Evolutionary conservation across 2,797 vertebrate genomes (phyloP).

Genomic region (Graptemys geographica): DNA sequence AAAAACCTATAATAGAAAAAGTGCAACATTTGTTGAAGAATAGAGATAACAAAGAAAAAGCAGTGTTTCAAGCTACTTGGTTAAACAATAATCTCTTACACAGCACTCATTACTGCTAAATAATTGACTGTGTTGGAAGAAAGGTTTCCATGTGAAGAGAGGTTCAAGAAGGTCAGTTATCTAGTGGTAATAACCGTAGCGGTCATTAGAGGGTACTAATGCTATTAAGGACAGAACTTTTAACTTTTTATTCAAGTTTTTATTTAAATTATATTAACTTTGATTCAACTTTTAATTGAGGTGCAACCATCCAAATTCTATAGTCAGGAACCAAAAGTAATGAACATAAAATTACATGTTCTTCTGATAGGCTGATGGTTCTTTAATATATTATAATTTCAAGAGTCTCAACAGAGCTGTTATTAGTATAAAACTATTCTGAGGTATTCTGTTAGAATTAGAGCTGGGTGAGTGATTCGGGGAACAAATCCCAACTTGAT

Average conservation of each 20-base stretch:
- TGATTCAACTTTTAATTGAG: conserved; percentile 84
- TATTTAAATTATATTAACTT: conserved; percentile 84
- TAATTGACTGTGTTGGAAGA: conserved; percentile 76
- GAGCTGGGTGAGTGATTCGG: conserved; percentile 69
- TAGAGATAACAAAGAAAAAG: conserved; percentile 58
- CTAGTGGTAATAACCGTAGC: conserved; percentile 79
- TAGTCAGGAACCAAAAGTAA: conserved; percentile 78
- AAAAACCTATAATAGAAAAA: conserved; percentile 70
- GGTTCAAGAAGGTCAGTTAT: conserved; percentile 80
- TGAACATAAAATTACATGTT: conserved; percentile 84
- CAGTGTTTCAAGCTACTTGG: conserved; percentile 70
- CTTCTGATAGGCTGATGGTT: conserved; percentile 79
- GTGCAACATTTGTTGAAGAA: conserved; percentile 69
- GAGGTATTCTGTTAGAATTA: conserved; percentile 78
- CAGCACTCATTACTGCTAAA: conserved; percentile 74
- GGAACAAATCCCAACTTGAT: conserved; percentile 49
- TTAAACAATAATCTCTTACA: conserved; percentile 75
- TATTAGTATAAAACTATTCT: conserved; percentile 76
- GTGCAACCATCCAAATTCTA: conserved; percentile 83
- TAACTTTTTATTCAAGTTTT: conserved; percentile 84
- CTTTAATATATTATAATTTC: conserved; percentile 83
- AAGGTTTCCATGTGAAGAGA: conserved; percentile 75
- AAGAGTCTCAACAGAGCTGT: conserved; percentile 77
- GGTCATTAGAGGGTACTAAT: conserved; percentile 80
- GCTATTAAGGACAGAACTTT: conserved; percentile 82